Evolutionary conservation across 2,888 invertebrate species (phyloP).

Genomic region (Rhingia rostrata): DNA sequence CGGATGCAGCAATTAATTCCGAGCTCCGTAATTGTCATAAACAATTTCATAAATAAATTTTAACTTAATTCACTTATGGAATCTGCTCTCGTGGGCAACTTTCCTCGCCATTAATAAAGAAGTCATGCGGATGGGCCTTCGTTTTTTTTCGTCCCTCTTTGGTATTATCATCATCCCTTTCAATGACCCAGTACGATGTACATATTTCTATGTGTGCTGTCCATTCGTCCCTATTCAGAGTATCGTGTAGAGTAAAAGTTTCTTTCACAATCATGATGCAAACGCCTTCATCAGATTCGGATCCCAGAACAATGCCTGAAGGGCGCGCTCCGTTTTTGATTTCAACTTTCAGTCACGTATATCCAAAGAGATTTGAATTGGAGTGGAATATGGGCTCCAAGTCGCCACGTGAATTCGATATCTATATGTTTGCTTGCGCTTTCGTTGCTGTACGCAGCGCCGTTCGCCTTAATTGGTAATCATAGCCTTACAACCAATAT

Average conservation of each 20-base stretch:
- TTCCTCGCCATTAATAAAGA: constrained; percentile 70
- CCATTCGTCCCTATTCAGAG: not conserved
- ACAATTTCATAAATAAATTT: constrained; percentile 75
- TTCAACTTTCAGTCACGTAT: constrained; percentile 72
- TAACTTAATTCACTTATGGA: constrained; percentile 71
- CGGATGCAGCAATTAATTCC: constrained; percentile 72
- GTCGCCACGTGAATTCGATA: constrained; percentile 59
- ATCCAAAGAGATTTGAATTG: constrained; percentile 7
- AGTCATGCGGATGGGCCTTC: constrained; percentile 45
- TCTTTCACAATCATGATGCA: constrained; percentile 67
- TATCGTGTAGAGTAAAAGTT: constrained; percentile 59
- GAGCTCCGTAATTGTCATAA: constrained; percentile 71
- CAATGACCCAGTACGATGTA: not conserved
- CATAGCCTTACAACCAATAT: constrained; percentile 61
- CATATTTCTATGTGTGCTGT: not conserved
- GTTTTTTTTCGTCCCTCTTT: constrained; percentile 2
- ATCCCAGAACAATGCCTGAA: constrained; percentile 55
- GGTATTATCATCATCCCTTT: not conserved
- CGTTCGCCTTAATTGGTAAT: constrained; percentile 50
- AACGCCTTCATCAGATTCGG: constrained; percentile 73
- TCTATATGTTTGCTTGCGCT: constrained; percentile 36
- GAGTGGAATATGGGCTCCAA: constrained; percentile 25
- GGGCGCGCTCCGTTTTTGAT: constrained; percentile 41
- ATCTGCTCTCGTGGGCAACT: constrained; percentile 65
- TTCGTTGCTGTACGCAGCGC: constrained; percentile 19